These are phyloP conservation scores for Colletes collaris DNA, from an alignment of 2,888 invertebrate species.

Conservation along the genomic window DNA sequence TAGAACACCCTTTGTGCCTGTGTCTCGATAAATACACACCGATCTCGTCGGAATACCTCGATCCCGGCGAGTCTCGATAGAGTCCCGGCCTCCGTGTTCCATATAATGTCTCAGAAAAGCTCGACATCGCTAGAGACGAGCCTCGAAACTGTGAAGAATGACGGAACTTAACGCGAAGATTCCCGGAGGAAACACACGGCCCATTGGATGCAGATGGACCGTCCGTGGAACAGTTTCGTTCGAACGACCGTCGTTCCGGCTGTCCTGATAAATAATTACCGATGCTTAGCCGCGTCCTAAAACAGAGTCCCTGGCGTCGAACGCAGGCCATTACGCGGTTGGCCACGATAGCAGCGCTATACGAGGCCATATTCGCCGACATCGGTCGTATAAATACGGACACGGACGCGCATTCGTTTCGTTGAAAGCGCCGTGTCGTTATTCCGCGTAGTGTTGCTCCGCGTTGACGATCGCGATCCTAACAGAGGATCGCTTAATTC, in stretches of 20 bases:
- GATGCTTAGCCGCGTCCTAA: constrained; percentile 49
- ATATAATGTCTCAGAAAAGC: no score
- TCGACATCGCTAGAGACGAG: no score
- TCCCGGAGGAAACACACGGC: constrained; percentile 4
- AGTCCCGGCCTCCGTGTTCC: no score
- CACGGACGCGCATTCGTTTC: constrained; percentile 43
- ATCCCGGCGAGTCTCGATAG: no score
- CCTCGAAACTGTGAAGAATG: no score
- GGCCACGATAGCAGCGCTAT: constrained; percentile 45
- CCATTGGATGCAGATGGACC: constrained; percentile 30
- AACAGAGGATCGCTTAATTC: constrained; percentile 42
- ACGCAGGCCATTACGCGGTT: constrained; percentile 53
- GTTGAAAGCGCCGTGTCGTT: constrained; percentile 45
- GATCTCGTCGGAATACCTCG: no score
- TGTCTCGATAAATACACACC: no score
- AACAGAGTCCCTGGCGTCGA: constrained; percentile 34
- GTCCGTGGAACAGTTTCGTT: constrained; percentile 36
- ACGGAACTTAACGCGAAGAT: no score
- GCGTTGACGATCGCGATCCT: constrained; percentile 18
- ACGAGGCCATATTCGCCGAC: constrained; percentile 49
- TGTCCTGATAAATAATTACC: constrained; percentile 65
- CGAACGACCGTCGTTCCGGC: constrained; percentile 46
- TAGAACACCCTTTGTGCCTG: no score
- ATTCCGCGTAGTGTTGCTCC: constrained; percentile 13
- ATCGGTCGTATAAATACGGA: constrained; percentile 50